Conservation (phyloP, 2,888 invertebrate species). For the Napeogenes sylphis region DNA sequence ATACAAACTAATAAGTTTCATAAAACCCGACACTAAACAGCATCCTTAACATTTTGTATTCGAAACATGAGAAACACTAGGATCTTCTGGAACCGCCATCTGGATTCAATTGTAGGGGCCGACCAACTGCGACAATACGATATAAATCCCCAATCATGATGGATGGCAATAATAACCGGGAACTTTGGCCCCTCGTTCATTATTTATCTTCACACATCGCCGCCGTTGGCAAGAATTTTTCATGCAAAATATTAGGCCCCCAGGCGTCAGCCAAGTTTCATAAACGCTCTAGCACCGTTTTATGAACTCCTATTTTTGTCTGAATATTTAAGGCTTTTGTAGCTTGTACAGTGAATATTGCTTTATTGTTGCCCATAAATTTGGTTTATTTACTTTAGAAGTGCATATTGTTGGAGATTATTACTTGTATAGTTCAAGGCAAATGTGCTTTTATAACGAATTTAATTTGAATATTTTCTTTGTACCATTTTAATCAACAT, state of each 20-base stretch:
- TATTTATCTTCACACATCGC: constrained; percentile 64
- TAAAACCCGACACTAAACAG: too few species aligned
- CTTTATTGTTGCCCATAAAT: constrained; percentile 28
- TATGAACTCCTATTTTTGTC: constrained; percentile 33
- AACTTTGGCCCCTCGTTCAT: constrained; percentile 50
- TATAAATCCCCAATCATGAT: constrained; percentile 46
- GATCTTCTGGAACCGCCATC: constrained; percentile 14
- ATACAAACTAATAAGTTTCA: too few species aligned
- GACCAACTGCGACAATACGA: constrained; percentile 22
- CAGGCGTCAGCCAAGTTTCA: constrained; percentile 35
- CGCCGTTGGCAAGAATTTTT: constrained; percentile 53
- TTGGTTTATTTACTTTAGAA: constrained; percentile 19
- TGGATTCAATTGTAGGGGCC: constrained; percentile 22
- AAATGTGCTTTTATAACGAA: neutral
- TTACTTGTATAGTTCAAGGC: constrained; percentile 8
- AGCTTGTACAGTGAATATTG: constrained; percentile 26
- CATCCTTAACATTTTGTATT: neutral
- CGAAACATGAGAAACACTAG: constrained; percentile 9
- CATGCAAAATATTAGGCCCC: constrained; percentile 55
- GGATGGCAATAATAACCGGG: constrained; percentile 57
- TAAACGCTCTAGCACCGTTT: constrained; percentile 33
- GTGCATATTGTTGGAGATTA: constrained; percentile 18
- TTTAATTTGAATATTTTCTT: too few species aligned
- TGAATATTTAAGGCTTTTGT: constrained; percentile 25
- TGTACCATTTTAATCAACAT: too few species aligned